These are phyloP conservation scores for Eudemis profundana DNA, from an alignment of 2,888 invertebrate genomes.

Conservation along the genomic window DNA sequence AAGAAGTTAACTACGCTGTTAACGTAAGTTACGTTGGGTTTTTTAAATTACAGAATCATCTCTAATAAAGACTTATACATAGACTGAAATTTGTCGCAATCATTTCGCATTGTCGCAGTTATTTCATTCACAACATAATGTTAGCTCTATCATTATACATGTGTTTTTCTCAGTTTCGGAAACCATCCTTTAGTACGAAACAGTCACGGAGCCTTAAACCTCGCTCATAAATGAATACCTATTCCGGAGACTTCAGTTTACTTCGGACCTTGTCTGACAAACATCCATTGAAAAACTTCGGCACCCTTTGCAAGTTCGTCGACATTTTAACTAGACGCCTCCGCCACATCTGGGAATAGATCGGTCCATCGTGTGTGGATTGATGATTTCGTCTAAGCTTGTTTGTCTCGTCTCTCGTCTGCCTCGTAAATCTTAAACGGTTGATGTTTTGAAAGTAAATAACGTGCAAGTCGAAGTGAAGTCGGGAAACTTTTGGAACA, in stretches of 20 bases:
- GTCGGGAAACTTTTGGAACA: background rate
- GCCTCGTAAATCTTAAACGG: constrained; percentile 39
- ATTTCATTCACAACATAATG: too few relatives aligned
- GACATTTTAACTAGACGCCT: constrained; percentile 65
- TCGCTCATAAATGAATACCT: constrained; percentile 51
- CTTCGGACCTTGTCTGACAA: constrained; percentile 55
- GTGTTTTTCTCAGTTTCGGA: background rate
- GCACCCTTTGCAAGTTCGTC: constrained; percentile 64
- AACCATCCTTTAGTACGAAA: background rate
- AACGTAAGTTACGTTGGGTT: too few relatives aligned
- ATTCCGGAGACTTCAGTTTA: constrained; percentile 32
- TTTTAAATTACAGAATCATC: too few relatives aligned
- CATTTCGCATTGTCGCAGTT: too few relatives aligned
- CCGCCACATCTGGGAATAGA: constrained; percentile 62
- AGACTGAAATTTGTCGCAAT: too few relatives aligned
- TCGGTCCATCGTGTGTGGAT: constrained; percentile 48
- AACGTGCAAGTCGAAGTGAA: background rate
- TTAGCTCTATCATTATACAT: too few relatives aligned
- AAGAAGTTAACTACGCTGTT: too few relatives aligned
- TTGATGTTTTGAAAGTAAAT: constrained; percentile 32
- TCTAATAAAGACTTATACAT: too few relatives aligned
- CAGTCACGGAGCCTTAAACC: constrained; percentile 46
- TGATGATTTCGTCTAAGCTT: constrained; percentile 39
- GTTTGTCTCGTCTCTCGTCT: constrained; percentile 41
- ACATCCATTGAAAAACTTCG: constrained; percentile 72